These are phyloP conservation scores for Branchellion lobata DNA, from an alignment of 2,888 invertebrate species.

Conservation along the genomic window DNA sequence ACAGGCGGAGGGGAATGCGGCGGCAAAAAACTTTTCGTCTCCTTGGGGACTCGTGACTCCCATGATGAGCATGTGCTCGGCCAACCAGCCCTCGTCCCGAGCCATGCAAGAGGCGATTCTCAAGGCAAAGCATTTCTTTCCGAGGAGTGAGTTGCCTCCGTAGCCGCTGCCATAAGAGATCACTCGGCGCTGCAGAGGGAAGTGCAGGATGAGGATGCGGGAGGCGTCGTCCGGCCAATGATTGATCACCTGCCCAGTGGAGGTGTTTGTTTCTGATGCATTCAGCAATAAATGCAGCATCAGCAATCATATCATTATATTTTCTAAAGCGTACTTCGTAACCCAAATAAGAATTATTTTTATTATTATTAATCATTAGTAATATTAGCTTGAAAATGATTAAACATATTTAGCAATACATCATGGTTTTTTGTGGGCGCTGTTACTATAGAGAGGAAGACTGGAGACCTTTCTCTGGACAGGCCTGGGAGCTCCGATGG, in stretches of 20 bases:
- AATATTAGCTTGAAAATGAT: no score
- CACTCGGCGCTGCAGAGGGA: constrained; percentile 53
- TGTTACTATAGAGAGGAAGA: no score
- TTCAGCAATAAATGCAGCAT: no score
- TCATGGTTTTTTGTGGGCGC: no score
- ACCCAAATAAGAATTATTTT: no score
- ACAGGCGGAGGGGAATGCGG: constrained; percentile 55
- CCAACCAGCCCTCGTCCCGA: constrained; percentile 55
- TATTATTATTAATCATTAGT: no score
- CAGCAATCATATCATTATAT: no score
- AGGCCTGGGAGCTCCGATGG: constrained; percentile 53
- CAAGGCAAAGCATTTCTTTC: constrained; percentile 56
- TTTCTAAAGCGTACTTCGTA: no score
- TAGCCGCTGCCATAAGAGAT: constrained; percentile 55
- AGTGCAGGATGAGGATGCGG: constrained; percentile 53
- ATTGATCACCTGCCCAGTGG: constrained; percentile 49
- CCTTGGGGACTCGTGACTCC: constrained; percentile 54
- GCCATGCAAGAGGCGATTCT: constrained; percentile 53
- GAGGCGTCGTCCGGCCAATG: constrained; percentile 56
- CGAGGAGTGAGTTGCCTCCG: constrained; percentile 56
- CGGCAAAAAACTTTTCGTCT: constrained; percentile 54
- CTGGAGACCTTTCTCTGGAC: constrained; percentile 44
- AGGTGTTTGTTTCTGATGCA: no score
- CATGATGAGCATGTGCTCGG: constrained; percentile 56
- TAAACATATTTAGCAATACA: no score